Percentiles rank a stretch among this genome's conserved stretches.
Conservation (phyloP, 2,113 vertebrate genomes). For the Lasiurus cinereus region DNA sequence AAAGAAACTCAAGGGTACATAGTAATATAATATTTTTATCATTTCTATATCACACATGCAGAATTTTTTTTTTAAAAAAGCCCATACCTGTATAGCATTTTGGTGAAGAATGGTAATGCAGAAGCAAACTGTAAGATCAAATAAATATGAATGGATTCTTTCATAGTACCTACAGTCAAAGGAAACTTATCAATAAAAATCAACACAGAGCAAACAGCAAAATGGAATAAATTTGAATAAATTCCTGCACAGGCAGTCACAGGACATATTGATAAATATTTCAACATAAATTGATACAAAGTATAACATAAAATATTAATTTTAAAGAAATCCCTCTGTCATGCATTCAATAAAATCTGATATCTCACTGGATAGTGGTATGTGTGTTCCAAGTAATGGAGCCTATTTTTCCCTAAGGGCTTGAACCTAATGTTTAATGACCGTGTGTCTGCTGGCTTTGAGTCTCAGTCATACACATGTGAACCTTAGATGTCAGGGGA, state of each 20-base stretch:
- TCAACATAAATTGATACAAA: slow-evolving; percentile 57
- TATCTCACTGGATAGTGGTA: not conserved
- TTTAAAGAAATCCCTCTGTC: slow-evolving; percentile 42
- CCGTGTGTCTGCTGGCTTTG: not conserved
- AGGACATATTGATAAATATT: slow-evolving; percentile 69
- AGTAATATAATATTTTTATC: not conserved
- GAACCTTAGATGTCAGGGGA: not conserved
- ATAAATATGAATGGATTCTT: slow-evolving; percentile 63
- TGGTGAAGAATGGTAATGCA: slow-evolving; percentile 60
- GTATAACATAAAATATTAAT: slow-evolving; percentile 62
- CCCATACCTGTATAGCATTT: slow-evolving; percentile 1
- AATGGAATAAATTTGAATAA: slow-evolving; percentile 74
- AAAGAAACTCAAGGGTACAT: not conserved
- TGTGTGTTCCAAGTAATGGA: not conserved
- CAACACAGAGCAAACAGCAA: slow-evolving; percentile 29
- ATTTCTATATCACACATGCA: not conserved
- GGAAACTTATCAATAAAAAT: slow-evolving; percentile 61
- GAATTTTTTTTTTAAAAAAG: not conserved
- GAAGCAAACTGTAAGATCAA: slow-evolving; percentile 47
- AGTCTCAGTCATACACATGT: rapidly evolving
- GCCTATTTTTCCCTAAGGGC: not conserved
- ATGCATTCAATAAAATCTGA: not conserved
- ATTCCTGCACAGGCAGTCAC: slow-evolving; percentile 35
- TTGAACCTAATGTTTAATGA: not conserved
- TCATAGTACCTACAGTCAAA: not conserved